Percentiles rank a stretch among this genome's conserved stretches.
Conservation (phyloP, 2,797 vertebrate species). For the Spondyliosoma cantharus region DNA sequence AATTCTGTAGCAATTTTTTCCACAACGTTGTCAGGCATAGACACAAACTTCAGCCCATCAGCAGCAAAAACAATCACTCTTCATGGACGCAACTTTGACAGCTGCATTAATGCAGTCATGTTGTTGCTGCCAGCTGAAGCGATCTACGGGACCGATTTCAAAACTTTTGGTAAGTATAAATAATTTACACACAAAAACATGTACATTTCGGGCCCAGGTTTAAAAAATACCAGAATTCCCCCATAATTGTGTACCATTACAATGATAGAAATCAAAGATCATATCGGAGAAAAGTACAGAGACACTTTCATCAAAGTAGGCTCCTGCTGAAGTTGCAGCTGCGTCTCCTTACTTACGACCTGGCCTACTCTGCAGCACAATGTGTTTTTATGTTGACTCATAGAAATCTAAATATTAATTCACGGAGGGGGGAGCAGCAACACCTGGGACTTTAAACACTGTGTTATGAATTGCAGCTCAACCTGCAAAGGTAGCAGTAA, state of each 20-base stretch:
- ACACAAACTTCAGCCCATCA: too few relatives aligned
- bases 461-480: not conserved
- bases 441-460: not conserved
- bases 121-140: too few relatives aligned
- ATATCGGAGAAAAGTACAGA: not conserved
- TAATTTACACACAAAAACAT: too few relatives aligned
- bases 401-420: conserved; percentile 17
- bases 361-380: conserved; percentile 7
- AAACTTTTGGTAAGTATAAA: too few relatives aligned
- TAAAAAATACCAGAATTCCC: too few relatives aligned
- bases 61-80: too few relatives aligned
- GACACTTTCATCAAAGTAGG: not conserved
- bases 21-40: too few relatives aligned
- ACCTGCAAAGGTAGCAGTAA: not conserved
- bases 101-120: too few relatives aligned
- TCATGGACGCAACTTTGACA: too few relatives aligned
- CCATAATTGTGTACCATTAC: not conserved
- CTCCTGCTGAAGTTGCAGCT: conserved; percentile 14
- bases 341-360: not conserved
- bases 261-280: conserved; percentile 4
- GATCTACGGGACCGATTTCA: too few relatives aligned
- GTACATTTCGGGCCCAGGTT: too few relatives aligned
- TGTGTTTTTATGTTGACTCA: conserved; percentile 25
- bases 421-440: not conserved
- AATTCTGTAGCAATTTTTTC: too few relatives aligned